Base-by-base conservation (phyloP, 2,113 vertebrate genomes). In the Calypte anna region DNA sequence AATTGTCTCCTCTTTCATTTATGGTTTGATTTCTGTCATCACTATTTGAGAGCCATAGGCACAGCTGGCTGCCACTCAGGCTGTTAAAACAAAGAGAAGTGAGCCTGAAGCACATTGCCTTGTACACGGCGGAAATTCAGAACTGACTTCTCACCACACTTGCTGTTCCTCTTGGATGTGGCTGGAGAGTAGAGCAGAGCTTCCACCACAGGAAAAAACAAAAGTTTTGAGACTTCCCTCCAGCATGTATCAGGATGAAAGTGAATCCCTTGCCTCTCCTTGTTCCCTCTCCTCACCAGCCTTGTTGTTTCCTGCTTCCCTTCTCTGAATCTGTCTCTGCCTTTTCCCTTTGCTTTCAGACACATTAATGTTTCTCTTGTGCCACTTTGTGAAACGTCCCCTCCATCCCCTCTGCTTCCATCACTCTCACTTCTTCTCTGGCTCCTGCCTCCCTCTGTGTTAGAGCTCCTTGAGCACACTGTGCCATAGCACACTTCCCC, bases 161-260 rank as follows among this genome's bases (percentile, higher is more conserved):
- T 85, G 4, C 73, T 80, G 69, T 89, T 77, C 58, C 67, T 85
- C 90, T 79, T 53, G 63, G 43, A 76, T 64, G 12, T 36, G 50
- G 46, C 27, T 55, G 55, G 75, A 77, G 90, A 85, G 73, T 11
- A 81, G 68, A 16, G 46, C 18, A 19, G 40, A 70, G 33, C 61
- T 94, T 69, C 40, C n/a, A 44, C 75, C 66, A 30, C 17, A 84
- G 83, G 74, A 86, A 81, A 86, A 94, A 13, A 25, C 27, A 80
- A 81, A 63, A 83, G 57, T 86, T 93, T 90, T 74, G 68, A 92
- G 83, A 72, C 31, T 88, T 91, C 40, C 44, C 94, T 93, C 84
- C 57, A 80, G 51, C 51, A 51, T 30, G 43, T 31, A 64, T 69
- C 14, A 86, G 51, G 82, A 90, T 86, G 79, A 76, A 82, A 80